These are phyloP conservation scores for Hormiphora californensis DNA, from an alignment of 37 sponge, comb jelly and placozoan species.

Conservation along the genomic window DNA sequence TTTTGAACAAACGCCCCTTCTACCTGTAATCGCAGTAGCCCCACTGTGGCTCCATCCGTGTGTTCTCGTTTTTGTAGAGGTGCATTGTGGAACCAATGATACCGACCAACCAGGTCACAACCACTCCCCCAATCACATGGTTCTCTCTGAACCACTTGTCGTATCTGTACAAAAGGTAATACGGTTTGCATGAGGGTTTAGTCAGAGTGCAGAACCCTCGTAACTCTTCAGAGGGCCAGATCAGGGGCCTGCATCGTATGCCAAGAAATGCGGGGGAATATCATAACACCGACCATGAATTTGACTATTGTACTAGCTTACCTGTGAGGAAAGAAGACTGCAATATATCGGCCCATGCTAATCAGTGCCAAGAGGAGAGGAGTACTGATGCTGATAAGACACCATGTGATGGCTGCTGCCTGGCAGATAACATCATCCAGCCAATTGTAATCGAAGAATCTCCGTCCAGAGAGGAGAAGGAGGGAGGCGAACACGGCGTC, in stretches of 20 bases:
- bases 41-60: background rate
- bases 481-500: background rate
- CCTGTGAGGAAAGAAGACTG: constrained; percentile 38
- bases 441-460: background rate
- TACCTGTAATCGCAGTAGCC: constrained; percentile 49
- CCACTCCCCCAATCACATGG: constrained; percentile 25
- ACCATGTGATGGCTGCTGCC: constrained; percentile 8
- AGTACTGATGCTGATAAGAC: background rate
- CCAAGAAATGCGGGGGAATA: too few species aligned
- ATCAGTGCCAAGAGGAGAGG: constrained; percentile 21
- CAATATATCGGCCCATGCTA: background rate
- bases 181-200: too few species aligned
- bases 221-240: too few species aligned
- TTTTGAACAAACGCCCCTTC: background rate
- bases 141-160: background rate
- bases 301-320: too few species aligned
- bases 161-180: constrained; percentile 14
- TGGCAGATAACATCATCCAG: constrained; percentile 33
- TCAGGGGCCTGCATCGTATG: too few species aligned
- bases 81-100: background rate
- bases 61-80: background rate
- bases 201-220: too few species aligned
- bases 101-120: background rate
- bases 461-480: background rate
- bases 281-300: too few species aligned